Evolutionary conservation across 2,888 invertebrate genomes (phyloP).

Genomic region (Aphelenchoides bicaudatus): DNA sequence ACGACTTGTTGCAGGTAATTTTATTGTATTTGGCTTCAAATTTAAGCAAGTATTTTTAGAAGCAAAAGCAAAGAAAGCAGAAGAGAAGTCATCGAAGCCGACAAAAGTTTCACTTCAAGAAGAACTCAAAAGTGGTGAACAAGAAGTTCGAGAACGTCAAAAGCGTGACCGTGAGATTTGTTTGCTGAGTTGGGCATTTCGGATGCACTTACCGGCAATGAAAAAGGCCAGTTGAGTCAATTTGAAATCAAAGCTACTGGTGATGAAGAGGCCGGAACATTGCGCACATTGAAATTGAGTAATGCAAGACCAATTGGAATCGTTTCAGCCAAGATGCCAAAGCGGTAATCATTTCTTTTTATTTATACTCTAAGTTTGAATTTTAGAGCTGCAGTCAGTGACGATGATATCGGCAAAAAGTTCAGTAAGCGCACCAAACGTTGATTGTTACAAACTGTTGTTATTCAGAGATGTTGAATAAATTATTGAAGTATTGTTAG

Average conservation of each 20-base stretch:
- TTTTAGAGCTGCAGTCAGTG: no score
- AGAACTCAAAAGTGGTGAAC: constrained; percentile 48
- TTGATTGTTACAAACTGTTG: no score
- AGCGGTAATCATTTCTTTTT: constrained; percentile 9
- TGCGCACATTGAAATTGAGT: constrained; percentile 25
- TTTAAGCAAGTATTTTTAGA: constrained; percentile 24
- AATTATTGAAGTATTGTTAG: no score
- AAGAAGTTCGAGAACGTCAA: constrained; percentile 45
- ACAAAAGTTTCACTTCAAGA: constrained; percentile 38
- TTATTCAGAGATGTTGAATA: no score
- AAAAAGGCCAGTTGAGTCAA: constrained; percentile 17
- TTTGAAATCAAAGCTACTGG: constrained; percentile 34
- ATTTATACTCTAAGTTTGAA: no score
- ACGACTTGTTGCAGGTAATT: background rate
- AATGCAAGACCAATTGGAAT: constrained; percentile 26
- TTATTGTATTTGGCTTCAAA: background rate
- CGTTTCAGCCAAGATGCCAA: constrained; percentile 28
- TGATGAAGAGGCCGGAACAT: constrained; percentile 31
- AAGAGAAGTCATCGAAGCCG: constrained; percentile 16
- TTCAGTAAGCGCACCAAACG: no score
- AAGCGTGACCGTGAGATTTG: constrained; percentile 43
- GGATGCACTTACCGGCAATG: constrained; percentile 35
- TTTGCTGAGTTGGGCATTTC: constrained; percentile 37
- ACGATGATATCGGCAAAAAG: no score
- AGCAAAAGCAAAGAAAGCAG: constrained; percentile 16